Conservation (phyloP, 2,888 invertebrate species). For the Helleia helle region DNA sequence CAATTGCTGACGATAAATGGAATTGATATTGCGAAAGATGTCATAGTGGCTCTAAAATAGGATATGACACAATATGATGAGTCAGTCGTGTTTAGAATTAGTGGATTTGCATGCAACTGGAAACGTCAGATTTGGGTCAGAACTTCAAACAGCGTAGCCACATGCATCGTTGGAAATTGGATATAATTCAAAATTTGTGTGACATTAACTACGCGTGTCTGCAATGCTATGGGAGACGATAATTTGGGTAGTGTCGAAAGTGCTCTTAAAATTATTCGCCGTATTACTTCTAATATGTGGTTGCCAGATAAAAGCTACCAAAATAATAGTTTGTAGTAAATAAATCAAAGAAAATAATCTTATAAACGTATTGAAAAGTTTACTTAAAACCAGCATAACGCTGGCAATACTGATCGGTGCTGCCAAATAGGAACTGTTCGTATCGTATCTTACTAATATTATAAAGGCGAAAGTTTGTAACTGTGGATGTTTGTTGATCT, state of each 20-base stretch:
- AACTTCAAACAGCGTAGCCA: constrained; percentile 20
- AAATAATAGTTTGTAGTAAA: too few relatives aligned
- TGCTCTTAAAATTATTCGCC: too few relatives aligned
- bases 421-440: too few relatives aligned
- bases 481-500: too few relatives aligned
- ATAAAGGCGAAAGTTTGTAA: too few relatives aligned
- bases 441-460: too few relatives aligned
- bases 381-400: too few relatives aligned
- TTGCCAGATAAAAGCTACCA: too few relatives aligned
- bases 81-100: constrained; percentile 27
- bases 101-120: constrained; percentile 19
- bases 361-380: too few relatives aligned
- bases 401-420: too few relatives aligned
- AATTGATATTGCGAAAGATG: constrained; percentile 52
- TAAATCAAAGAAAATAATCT: too few relatives aligned
- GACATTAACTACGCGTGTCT: neutral
- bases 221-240: neutral
- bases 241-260: neutral
- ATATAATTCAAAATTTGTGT: constrained; percentile 9
- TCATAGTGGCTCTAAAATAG: constrained; percentile 50
- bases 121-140: constrained; percentile 23
- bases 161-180: constrained; percentile 9
- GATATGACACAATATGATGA: constrained; percentile 56
- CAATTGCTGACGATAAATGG: constrained; percentile 44
- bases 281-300: too few relatives aligned